phyloP scores from a whole-genome alignment of 2,888 invertebrate genomes.

The Pristionchus arcanus region DNA sequence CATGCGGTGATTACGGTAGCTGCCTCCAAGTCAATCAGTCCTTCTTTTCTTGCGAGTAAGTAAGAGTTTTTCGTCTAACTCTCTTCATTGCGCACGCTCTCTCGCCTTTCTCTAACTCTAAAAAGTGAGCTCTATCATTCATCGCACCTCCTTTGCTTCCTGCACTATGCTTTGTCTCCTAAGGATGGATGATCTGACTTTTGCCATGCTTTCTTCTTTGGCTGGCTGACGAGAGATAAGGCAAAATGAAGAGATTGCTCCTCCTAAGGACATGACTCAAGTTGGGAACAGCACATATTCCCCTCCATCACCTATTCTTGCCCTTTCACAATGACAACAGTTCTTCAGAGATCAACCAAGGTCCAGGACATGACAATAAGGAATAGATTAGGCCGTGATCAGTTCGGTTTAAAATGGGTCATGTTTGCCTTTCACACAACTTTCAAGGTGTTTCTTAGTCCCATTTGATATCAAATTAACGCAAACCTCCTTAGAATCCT shows the following conservation, averaged over 20 bases:
- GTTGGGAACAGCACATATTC: neutral
- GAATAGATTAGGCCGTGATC: neutral
- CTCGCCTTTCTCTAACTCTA: neutral
- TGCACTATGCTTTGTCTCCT: neutral
- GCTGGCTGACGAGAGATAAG: too few relatives aligned
- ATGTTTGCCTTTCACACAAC: conserved; percentile 28
- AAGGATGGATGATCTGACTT: too few relatives aligned
- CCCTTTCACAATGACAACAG: neutral
- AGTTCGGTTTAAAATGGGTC: neutral
- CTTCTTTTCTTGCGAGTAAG: neutral
- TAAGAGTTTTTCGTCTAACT: neutral
- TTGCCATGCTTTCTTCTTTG: too few relatives aligned
- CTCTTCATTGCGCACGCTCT: too few relatives aligned
- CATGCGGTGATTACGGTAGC: neutral
- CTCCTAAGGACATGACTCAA: neutral
- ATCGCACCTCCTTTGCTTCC: neutral
- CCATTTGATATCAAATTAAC: neutral
- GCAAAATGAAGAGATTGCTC: neutral
- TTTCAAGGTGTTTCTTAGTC: conserved; percentile 11
- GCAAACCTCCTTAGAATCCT: neutral
- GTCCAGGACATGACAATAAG: neutral
- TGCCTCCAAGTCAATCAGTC: neutral
- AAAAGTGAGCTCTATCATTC: neutral
- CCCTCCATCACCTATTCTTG: neutral
- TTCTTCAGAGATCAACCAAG: neutral